Percentiles rank a stretch among this genome's conserved stretches.
phyloP scores from a whole-genome alignment of 2,888 invertebrate species.

The Cataglyphis livida region DNA sequence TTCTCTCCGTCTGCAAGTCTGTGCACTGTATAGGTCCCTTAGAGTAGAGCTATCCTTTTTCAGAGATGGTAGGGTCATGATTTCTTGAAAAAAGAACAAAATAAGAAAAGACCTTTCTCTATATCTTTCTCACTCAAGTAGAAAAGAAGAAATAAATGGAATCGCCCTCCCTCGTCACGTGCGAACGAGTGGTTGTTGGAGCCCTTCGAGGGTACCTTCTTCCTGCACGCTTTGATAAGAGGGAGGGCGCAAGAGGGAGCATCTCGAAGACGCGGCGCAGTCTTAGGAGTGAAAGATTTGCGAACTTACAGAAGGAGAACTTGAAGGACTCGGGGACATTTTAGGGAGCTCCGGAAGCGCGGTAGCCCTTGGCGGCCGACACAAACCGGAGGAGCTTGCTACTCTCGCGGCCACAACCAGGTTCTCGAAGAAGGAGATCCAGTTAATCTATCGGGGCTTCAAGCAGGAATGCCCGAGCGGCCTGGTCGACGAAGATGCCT shows the following conservation, averaged over 20 bases:
- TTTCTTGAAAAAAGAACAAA: constrained; percentile 9
- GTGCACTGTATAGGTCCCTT: constrained; percentile 63
- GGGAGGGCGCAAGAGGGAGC: constrained; percentile 71
- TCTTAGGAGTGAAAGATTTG: constrained; percentile 75
- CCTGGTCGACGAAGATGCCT: constrained; percentile 94
- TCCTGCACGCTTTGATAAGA: constrained; percentile 2
- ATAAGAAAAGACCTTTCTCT: constrained; percentile 48
- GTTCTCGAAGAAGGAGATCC: constrained; percentile 94
- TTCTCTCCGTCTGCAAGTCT: constrained; percentile 68
- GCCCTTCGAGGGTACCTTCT: neutral
- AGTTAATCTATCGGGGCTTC: constrained; percentile 95
- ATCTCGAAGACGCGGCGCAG: constrained; percentile 81
- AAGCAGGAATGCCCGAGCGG: constrained; percentile 96
- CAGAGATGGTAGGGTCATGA: constrained; percentile 20
- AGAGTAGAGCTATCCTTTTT: constrained; percentile 52
- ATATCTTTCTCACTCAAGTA: constrained; percentile 71
- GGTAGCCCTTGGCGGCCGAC: constrained; percentile 87
- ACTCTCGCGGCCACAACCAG: constrained; percentile 92
- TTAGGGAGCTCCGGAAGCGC: constrained; percentile 83
- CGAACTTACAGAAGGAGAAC: constrained; percentile 90
- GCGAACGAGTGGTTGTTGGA: neutral
- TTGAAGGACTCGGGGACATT: constrained; percentile 88
- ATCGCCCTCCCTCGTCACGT: constrained; percentile 24
- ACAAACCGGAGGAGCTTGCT: constrained; percentile 93
- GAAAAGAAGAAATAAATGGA: constrained; percentile 34